Base-by-base conservation (phyloP, 2,797 vertebrate genomes). In the Clamator glandarius region DNA sequence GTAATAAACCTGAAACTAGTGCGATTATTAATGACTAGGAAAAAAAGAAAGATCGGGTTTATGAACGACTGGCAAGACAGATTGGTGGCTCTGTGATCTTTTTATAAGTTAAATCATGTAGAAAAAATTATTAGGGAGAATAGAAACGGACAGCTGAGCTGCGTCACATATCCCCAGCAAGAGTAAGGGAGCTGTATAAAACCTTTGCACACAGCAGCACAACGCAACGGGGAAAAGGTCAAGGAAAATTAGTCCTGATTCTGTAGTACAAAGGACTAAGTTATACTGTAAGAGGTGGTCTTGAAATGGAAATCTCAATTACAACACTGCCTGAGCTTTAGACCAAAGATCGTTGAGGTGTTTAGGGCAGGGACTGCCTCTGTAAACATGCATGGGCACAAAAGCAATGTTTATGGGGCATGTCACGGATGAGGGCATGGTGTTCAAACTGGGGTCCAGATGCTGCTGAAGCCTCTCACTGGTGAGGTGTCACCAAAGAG, bases 1-100 rank as follows among this genome's bases (percentile, higher is more conserved):
- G 42, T 77, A 95, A 93, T 66, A 91, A 96, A 90, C 54, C 64
- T 64, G 79, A 90, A 97, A 64, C 6, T 36, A 50, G n/a, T 55
- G 31, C 83, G 64, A 90, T 87, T 84, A 80, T 83, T 84, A 79
- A 69, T 54, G 89, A 73, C 58, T 42, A 62, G 42, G 64, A 92
- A 58, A 67, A 62, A 46, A 82, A 76, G 62, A 64, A 57, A 29
- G 18, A 74, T 46, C 20, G 28, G 23, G 8, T 29, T 61, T 17
- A 33, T 11, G 36, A 95, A 29, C 8, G 75, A 59, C 16, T 57
- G 35, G 19, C 61, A 68, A 35, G 46, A 33, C 1, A 69, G 17
- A 15, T 3, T 35, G 39, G 35, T 83, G 55, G 29, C 7, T 51
- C 0, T 54, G 16, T 15, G 51, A 46, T 33, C 73, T 93, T 91